These are phyloP conservation scores for Hemiprocne comata DNA, from an alignment of 2,113 vertebrate species.

Conservation along the genomic window DNA sequence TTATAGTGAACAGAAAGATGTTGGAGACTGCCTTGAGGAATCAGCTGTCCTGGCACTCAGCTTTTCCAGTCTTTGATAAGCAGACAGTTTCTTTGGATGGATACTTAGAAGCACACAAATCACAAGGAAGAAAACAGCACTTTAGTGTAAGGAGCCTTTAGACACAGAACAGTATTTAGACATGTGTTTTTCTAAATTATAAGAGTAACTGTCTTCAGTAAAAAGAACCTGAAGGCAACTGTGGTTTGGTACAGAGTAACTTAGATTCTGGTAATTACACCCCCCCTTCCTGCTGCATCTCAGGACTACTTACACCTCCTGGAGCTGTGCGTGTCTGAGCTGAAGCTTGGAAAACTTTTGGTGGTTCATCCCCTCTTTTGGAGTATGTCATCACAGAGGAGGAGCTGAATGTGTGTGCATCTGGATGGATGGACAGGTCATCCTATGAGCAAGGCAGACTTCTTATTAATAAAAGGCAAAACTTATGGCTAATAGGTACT, in stretches of 20 bases:
- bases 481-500: background rate
- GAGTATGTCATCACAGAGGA: conserved; percentile 94
- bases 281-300: background rate
- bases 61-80: background rate
- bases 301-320: conserved; percentile 86
- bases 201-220: background rate
- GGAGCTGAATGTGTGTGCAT: conserved; percentile 86
- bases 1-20: background rate
- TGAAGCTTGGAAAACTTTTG: conserved; percentile 91
- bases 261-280: background rate
- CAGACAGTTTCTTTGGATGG: background rate
- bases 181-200: background rate
- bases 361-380: conserved; percentile 86
- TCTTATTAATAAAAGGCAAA: background rate
- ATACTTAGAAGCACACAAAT: background rate
- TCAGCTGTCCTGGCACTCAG: background rate
- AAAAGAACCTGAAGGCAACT: background rate
- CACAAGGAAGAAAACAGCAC: background rate
- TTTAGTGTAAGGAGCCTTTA: background rate
- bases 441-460: conserved; percentile 69
- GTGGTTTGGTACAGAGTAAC: background rate
- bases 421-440: conserved; percentile 77
- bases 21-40: background rate
- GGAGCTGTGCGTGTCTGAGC: conserved; percentile 85
- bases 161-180: background rate